Evolutionary conservation across 2,113 vertebrate species (phyloP), one percentile per base, ranked within the genome.

Genomic region (Stictonetta naevosa): DNA sequence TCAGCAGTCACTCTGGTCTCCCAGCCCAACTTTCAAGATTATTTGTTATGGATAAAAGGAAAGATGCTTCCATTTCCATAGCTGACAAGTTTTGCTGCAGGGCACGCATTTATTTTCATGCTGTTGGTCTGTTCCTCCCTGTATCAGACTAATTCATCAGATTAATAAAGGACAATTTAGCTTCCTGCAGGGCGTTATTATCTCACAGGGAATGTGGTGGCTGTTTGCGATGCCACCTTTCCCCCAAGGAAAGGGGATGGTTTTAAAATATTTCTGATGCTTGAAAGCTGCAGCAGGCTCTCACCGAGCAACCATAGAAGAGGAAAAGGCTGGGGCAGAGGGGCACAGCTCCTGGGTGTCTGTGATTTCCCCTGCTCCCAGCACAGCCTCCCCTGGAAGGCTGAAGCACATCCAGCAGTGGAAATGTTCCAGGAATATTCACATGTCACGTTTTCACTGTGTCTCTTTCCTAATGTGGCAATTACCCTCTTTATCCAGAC

Each of bases 141-240:
- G 63, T 92, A 95, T 95, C 91, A 67, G 74, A 74, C 74, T 94
- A 95, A 96, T 96, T 96, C 94, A 96, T 97, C 96, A 96, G 93
- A 97, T 96, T 96, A 97, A 96, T 96, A 97, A 97, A 96, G 94
- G 96, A 91, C 78, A 8, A 96, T 96, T 96, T 95, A 93, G 89
- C 91, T 93, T 95, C 91, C 95, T 94, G 92, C 71, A 85, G 96
- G 96, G 66, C 80, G 56, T 89, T 97, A 96, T 89, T 89, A 97
- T 96, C 93, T 93, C 83, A 52, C 4, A 2, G 95, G 82, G 59
- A 95, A 86, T 0, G 0, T 74, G 55, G 88, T 79, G 67, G 90
- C 84, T 90, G 83, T 90, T 95, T 68, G 84, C 84, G 69, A 12
- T 74, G 84, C 46, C 78, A 71, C 78, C 86, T 88, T 83, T 86